Evolutionary conservation across 2,113 vertebrate species (phyloP).

Genomic region (zebrafish (Danio rerio)): DNA sequence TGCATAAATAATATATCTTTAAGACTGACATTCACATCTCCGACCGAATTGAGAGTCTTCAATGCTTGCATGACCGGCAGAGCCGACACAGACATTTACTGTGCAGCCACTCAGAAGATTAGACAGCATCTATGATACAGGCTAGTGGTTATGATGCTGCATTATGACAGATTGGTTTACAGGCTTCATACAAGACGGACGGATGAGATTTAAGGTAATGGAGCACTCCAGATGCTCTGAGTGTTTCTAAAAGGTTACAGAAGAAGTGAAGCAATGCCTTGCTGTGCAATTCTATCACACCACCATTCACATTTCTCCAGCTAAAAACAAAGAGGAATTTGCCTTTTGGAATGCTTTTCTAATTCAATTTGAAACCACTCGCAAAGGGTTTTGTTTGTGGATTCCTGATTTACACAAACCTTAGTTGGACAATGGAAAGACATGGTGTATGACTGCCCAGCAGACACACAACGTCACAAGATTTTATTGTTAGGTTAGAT

Average conservation of each 20-base stretch:
- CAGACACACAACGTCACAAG: too few relatives aligned
- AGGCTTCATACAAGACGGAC: neutral
- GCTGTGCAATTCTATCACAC: neutral
- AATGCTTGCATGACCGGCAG: neutral
- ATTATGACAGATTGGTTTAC: constrained; percentile 21
- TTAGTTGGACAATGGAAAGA: too few relatives aligned
- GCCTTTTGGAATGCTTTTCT: too few relatives aligned
- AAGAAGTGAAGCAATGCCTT: neutral
- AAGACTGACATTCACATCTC: neutral
- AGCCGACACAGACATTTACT: constrained; percentile 7
- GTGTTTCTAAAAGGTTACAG: constrained; percentile 8
- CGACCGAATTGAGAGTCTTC: neutral
- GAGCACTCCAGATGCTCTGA: neutral
- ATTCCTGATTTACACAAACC: too few relatives aligned
- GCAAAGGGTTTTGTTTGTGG: too few relatives aligned
- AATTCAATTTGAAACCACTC: too few relatives aligned
- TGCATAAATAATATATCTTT: constrained; percentile 43
- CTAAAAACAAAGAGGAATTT: neutral
- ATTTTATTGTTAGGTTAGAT: too few relatives aligned
- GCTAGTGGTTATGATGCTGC: constrained; percentile 4
- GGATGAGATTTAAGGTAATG: constrained; percentile 40
- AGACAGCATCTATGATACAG: neutral
- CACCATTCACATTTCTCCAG: neutral
- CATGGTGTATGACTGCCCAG: too few relatives aligned
- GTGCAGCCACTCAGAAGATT: constrained; percentile 27